These are phyloP conservation scores for Strigamia crassipes DNA, from an alignment of 2,888 invertebrate species.

Conservation along the genomic window DNA sequence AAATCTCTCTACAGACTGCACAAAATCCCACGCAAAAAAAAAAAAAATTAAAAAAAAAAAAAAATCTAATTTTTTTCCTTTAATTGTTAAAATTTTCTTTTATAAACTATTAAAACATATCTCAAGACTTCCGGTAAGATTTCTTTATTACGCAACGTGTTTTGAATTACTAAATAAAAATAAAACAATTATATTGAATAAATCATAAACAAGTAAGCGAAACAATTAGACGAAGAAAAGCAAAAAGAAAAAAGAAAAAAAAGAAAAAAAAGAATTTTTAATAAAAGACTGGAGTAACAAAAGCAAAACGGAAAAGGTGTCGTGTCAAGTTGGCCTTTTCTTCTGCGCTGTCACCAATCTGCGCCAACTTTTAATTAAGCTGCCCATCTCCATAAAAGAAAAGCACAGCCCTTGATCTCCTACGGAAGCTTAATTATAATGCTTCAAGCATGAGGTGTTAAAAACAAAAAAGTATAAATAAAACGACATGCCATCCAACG, in stretches of 20 bases:
- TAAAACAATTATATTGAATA: no score
- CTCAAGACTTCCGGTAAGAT: no score
- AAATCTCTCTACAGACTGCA: no score
- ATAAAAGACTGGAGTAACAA: constrained; percentile 30
- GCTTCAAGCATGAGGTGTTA: constrained; percentile 40
- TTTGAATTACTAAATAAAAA: no score
- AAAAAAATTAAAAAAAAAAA: no score
- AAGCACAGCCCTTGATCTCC: constrained; percentile 36
- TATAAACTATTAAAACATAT: no score
- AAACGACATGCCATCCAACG: constrained; percentile 24
- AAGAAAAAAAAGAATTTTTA: no score
- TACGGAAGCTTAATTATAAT: constrained; percentile 37
- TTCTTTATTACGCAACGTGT: no score
- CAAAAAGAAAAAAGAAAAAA: neutral
- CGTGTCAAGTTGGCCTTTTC: constrained; percentile 32
- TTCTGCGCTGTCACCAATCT: constrained; percentile 35
- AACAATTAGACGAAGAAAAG: neutral
- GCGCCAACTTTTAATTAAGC: constrained; percentile 40
- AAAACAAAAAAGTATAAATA: constrained; percentile 40
- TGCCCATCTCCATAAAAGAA: constrained; percentile 40
- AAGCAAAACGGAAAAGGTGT: constrained; percentile 6
- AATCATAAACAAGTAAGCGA: neutral
- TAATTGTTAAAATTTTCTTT: no score
- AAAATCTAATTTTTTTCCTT: no score
- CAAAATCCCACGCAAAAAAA: no score